Base-by-base conservation (phyloP, 2,888 invertebrate species). In the Thymelicus lineola region DNA sequence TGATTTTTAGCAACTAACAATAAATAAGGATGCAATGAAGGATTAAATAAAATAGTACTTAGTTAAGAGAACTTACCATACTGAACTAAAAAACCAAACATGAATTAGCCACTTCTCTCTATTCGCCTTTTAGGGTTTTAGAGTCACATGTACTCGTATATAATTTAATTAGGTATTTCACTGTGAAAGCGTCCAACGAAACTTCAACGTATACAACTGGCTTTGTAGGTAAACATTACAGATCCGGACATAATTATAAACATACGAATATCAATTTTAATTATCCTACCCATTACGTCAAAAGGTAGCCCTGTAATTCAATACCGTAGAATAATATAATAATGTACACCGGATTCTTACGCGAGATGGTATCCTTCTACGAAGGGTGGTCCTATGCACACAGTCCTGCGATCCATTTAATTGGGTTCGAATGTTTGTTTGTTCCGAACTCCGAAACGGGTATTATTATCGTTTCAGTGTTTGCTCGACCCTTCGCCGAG, bases 391-490 rank as follows among this genome's bases (percentile, higher is more conserved):
- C 90, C 90, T 90, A 86, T 82, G 77, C 82, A 89, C 82, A 90
- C 90, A 89, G 80, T 79, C 74, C 75, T 77, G 79, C 77, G 79
- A 80, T 79, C 84, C 86, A 88, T 89, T 89, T 90, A 90, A 90
- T 90, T 90, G 89, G 89, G 87, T 82, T 79, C 81, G 79, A 80
- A 81, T 82, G 84, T 88, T 83, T 88, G 83, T 86, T 83, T 86
- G 85, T 82, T 76, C 75, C 77, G 71, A 75, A 76, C 74, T 75
- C 63, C 66, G 69, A 62, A 75, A 68, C 77, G 79, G 77, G 80
- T 79, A 83, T 83, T 86, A 86, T 84, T 82, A 83, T 81, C 81
- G 78, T 79, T 75, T 73, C 71, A 70, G 65, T 86, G 80, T 86
- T 85, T 84, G 80, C 73, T 70, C 72, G 74, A 78, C 79, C 84